Base-by-base conservation (phyloP, 2,888 invertebrate species). In the Brachyptera putata region DNA sequence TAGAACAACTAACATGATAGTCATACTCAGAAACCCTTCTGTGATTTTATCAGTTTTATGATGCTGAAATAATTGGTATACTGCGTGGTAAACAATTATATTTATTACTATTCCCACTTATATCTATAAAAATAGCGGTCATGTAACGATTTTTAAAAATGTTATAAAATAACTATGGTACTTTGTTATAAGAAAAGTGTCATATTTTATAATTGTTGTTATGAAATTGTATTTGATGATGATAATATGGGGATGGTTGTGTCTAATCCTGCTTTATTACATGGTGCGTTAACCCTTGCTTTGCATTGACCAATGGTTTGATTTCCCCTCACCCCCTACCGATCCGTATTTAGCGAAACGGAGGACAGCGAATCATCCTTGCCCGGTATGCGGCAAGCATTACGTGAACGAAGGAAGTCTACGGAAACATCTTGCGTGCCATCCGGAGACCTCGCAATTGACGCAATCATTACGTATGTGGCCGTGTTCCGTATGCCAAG, bases 401-500 rank as follows among this genome's bases (percentile, higher is more conserved):
- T 95, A 95, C 77, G 94, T 94, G 68, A 94, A 94, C 78, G 94
- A 95, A 77, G 93, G 94, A 64, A 92, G 92, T 67, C 78, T 94
- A 71, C 84, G 94, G 73, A 94, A 95, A 77, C 95, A 95, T 76
- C 82, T 95, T 70, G 92, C 94, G 67, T 92, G 93, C 72, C 95
- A 95, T 77, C 94, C 94, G 53, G 94, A 94, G 80, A 91, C 92
- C 57, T 84, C 86, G 67, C 91, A 91, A 75, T 81, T 91, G 66
- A 88, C 91, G 68, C 88, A 87, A 73, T 89, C 91, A 68, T 82
- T 95, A 67, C 82, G 94, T 74, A 95, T 94, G 93, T 95, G 94
- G 94, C 94, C 94, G 60, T 95, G 95, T 77, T 92, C 92, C 66
- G 93, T 94, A 65, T 95, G 95, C 74, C 93, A 94, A 77, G 93